Evolutionary conservation across 2,113 vertebrate genomes (phyloP).

Genomic region (Diadophis punctatus): DNA sequence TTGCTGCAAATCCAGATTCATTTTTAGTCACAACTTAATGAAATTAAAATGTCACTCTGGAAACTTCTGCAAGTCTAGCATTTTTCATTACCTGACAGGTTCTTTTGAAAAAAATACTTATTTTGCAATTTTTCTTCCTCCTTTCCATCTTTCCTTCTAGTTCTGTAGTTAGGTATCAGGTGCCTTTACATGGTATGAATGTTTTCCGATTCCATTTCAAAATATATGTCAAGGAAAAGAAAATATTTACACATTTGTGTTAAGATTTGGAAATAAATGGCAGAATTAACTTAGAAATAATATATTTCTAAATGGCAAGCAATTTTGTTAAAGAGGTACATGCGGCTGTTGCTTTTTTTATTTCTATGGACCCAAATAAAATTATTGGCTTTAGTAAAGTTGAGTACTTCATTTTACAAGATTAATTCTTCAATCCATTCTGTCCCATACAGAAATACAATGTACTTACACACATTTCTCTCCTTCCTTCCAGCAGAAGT

Average conservation of each 20-base stretch:
- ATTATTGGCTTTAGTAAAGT: not conserved
- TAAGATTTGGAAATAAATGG: slow-evolving; percentile 42
- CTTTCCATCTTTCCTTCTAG: slow-evolving; percentile 32
- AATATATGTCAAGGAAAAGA: not conserved
- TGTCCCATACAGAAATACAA: not conserved
- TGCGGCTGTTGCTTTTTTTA: not conserved
- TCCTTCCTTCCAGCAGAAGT: not conserved
- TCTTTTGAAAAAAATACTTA: slow-evolving; percentile 61
- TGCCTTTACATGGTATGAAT: not conserved
- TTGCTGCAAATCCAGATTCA: slow-evolving; percentile 67
- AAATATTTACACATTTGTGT: not conserved
- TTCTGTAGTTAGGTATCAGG: slow-evolving; percentile 52
- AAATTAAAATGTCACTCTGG: slow-evolving; percentile 72
- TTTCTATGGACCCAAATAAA: not conserved
- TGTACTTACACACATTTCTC: not conserved
- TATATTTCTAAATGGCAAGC: not conserved
- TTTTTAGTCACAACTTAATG: slow-evolving; percentile 78
- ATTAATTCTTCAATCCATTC: not conserved
- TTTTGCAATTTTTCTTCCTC: slow-evolving; percentile 66
- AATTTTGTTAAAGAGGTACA: not conserved
- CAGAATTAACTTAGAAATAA: slow-evolving; percentile 21
- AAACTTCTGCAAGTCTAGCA: slow-evolving; percentile 75
- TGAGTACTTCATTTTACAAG: not conserved
- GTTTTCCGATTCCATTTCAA: not conserved
- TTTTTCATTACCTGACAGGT: slow-evolving; percentile 72